Evolutionary conservation across 1,140 invertebrate species (phyloP).

Genomic region (Drosophila littoralis): DNA sequence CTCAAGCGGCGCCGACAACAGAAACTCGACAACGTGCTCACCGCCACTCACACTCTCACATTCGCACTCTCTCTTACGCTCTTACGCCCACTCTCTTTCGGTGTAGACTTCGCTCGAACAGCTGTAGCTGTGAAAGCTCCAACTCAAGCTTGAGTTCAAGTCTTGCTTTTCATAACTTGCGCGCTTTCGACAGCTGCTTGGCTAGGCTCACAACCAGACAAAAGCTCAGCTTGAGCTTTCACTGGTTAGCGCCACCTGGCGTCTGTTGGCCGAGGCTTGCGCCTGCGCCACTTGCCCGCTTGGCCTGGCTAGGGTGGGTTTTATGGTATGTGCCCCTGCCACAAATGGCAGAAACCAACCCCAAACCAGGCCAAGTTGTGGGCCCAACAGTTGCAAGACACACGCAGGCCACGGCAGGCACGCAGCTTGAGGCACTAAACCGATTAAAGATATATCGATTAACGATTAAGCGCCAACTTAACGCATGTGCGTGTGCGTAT

Average conservation of each 20-base stretch:
- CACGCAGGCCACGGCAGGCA: constrained; percentile 3
- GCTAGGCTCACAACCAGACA: neutral
- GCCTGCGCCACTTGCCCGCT: constrained; percentile 13
- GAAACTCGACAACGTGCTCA: neutral
- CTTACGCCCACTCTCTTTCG: neutral
- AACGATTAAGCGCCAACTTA: constrained; percentile 6
- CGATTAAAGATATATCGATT: constrained; percentile 20
- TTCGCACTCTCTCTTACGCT: neutral
- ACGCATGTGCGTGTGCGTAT: constrained; percentile 9
- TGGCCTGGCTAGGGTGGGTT: constrained; percentile 2
- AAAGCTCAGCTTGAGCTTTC: constrained; percentile 13
- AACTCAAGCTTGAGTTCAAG: constrained; percentile 11
- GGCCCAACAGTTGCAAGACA: constrained; percentile 14
- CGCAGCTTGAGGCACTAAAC: neutral
- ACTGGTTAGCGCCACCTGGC: constrained; percentile 8
- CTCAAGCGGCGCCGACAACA: constrained; percentile 32
- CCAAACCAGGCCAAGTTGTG: neutral
- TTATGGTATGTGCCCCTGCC: no score
- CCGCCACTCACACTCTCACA: neutral
- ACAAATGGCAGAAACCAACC: neutral
- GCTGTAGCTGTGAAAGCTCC: constrained; percentile 19
- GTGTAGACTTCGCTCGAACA: constrained; percentile 9
- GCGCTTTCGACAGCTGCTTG: constrained; percentile 1
- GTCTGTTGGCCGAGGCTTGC: neutral
- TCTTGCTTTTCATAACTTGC: neutral